Evolutionary conservation across 2,113 vertebrate genomes (phyloP).

Genomic region (Paramisgurnus dabryanus): DNA sequence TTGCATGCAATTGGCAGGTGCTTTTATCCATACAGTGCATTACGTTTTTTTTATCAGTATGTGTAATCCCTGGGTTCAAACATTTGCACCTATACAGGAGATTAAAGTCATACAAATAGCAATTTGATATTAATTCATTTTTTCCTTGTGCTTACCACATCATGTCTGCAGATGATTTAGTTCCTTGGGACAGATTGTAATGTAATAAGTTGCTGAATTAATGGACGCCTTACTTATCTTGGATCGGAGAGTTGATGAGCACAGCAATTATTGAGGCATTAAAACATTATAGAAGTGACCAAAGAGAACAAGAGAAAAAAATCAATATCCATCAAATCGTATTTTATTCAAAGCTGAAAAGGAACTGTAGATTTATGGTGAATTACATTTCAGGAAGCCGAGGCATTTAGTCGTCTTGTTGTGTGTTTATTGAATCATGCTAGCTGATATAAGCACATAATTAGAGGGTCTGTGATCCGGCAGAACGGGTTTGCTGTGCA

Average conservation of each 20-base stretch:
- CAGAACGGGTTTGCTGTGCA: neutral
- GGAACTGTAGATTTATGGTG: neutral
- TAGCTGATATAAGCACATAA: neutral
- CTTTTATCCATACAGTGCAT: too few relatives aligned
- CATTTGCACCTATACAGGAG: too few relatives aligned
- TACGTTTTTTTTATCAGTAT: too few relatives aligned
- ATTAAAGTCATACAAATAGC: too few relatives aligned
- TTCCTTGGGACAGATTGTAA: slow-evolving; percentile 46
- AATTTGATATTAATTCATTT: slow-evolving; percentile 17
- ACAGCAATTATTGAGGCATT: slow-evolving; percentile 58
- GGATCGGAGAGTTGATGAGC: slow-evolving; percentile 55
- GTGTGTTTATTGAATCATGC: slow-evolving; percentile 8
- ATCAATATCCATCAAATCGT: neutral
- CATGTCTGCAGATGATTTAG: slow-evolving; percentile 40
- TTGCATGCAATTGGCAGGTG: too few relatives aligned
- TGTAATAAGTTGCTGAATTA: slow-evolving; percentile 52
- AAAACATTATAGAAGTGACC: neutral
- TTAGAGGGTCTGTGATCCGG: slow-evolving; percentile 15
- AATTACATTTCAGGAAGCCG: neutral
- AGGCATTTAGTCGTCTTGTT: slow-evolving; percentile 7
- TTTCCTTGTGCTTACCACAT: neutral
- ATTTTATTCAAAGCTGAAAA: neutral
- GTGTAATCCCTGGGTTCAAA: too few relatives aligned
- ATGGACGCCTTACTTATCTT: slow-evolving; percentile 42
- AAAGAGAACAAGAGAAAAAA: neutral